Conservation (phyloP, 1,140 invertebrate genomes). For the Cydia pomonella region DNA sequence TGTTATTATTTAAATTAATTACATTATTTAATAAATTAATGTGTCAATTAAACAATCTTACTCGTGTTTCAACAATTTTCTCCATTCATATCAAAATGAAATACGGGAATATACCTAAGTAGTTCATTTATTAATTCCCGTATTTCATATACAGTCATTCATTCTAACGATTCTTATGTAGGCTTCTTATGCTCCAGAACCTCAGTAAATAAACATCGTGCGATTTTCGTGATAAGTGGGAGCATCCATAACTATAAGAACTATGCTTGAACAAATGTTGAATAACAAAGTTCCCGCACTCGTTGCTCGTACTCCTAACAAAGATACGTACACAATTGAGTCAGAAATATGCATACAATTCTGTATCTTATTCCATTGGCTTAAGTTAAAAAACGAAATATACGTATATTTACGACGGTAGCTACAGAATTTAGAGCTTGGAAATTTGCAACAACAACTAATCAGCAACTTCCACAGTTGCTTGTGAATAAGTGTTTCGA, state of each 20-base stretch:
- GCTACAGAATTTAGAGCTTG: slow-evolving; percentile 7
- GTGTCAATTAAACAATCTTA: too few relatives aligned
- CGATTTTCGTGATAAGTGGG: slow-evolving; percentile 1
- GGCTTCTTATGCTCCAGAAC: neutral
- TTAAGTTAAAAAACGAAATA: neutral
- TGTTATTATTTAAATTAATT: too few relatives aligned
- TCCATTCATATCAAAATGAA: too few relatives aligned
- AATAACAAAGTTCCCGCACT: slow-evolving; percentile 19
- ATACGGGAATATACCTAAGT: too few relatives aligned
- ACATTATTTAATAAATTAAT: too few relatives aligned
- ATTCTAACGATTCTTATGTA: too few relatives aligned
- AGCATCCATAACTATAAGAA: slow-evolving; percentile 8
- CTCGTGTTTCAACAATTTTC: too few relatives aligned
- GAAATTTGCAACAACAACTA: slow-evolving; percentile 46
- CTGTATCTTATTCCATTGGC: neutral
- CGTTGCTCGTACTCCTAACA: slow-evolving; percentile 11
- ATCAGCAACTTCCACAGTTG: slow-evolving; percentile 38
- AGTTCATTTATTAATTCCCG: too few relatives aligned
- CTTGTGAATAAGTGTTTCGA: slow-evolving; percentile 23
- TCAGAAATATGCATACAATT: too few relatives aligned
- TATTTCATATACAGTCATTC: too few relatives aligned
- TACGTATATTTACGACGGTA: neutral
- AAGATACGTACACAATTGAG: neutral
- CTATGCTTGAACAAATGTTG: slow-evolving; percentile 13
- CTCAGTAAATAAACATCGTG: neutral